These are phyloP conservation scores for Haliclona indistincta DNA, from an alignment of 37 sponge, comb jelly and placozoan species.

Conservation along the genomic window DNA sequence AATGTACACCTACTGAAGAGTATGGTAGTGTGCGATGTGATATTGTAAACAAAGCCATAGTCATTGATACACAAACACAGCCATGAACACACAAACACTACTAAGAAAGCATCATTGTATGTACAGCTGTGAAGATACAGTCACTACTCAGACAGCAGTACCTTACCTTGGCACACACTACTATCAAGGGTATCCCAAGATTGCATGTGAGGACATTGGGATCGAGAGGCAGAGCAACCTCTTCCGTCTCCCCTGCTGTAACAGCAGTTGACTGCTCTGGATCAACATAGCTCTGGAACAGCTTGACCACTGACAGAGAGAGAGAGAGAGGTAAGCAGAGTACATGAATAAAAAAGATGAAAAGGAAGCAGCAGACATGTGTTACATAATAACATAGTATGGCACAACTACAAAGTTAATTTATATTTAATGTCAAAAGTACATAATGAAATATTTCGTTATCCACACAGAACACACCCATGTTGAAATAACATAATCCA, in stretches of 20 bases:
- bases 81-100: slow-evolving; percentile 22
- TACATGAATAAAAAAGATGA: background rate
- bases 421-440: background rate
- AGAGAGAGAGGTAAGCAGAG: slow-evolving; percentile 9
- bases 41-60: background rate
- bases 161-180: slow-evolving; percentile 91
- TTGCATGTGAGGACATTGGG: slow-evolving; percentile 82
- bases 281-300: slow-evolving; percentile 76
- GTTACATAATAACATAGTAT: background rate
- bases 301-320: slow-evolving; percentile 54
- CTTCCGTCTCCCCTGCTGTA: slow-evolving; percentile 45
- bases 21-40: background rate
- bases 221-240: slow-evolving; percentile 86
- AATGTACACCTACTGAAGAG: too few relatives aligned
- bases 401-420: background rate
- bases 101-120: too few relatives aligned
- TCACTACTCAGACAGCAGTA: too few relatives aligned
- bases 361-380: background rate
- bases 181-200: slow-evolving; percentile 90
- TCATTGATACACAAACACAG: slow-evolving; percentile 10
- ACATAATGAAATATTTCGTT: background rate
- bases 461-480: background rate
- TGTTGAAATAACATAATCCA: background rate
- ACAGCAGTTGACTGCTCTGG: slow-evolving; percentile 48
- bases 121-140: too few relatives aligned